Evolutionary conservation across 1,140 invertebrate genomes (phyloP).

Genomic region (Gonatopus flavifemur): DNA sequence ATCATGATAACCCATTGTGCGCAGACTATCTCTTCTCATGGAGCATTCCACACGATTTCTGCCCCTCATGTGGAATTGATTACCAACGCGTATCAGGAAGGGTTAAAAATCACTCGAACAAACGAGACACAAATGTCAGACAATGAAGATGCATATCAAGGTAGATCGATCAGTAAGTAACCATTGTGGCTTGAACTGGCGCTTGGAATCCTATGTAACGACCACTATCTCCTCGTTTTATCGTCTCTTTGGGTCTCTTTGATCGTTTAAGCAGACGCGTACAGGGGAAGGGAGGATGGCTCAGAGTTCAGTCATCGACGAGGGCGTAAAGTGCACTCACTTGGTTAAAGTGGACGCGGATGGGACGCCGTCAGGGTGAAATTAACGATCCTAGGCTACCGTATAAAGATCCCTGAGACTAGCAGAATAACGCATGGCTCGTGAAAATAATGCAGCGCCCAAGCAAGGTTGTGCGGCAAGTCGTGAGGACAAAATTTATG

Average conservation of each 20-base stretch:
- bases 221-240: conserved; percentile 17
- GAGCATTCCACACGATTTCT: no score
- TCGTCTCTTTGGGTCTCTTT: conserved; percentile 19
- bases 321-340: conserved; percentile 24
- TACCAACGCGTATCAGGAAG: no score
- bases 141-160: no score
- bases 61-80: no score
- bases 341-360: conserved; percentile 26
- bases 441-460: conserved; percentile 44
- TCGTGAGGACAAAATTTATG: conserved; percentile 39
- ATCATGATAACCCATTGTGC: no score
- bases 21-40: no score
- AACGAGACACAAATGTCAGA: no score
- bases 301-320: conserved; percentile 6
- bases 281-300: background rate
- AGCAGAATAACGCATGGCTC: conserved; percentile 27
- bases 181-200: no score
- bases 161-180: no score
- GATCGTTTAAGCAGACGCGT: background rate
- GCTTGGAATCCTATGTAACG: conserved; percentile 16
- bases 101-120: no score
- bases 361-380: conserved; percentile 32
- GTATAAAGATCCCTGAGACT: conserved; percentile 33
- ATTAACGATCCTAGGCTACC: conserved; percentile 39
- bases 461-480: conserved; percentile 17